These are phyloP conservation scores for Zaprionus vittiger DNA, from an alignment of 1,140 invertebrate species.

Conservation along the genomic window DNA sequence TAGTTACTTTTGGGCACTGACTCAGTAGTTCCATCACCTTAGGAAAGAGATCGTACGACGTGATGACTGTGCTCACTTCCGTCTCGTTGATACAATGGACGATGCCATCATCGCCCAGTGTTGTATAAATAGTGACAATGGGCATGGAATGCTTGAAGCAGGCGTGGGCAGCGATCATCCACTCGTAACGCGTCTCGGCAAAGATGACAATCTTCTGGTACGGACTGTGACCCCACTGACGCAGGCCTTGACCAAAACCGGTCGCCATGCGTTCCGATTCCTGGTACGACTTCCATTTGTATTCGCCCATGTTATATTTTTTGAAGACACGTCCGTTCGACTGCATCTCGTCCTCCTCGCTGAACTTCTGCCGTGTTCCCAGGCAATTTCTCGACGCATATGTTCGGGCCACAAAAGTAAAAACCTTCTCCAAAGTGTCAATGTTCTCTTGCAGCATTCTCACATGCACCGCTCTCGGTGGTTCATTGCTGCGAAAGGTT, in stretches of 20 bases:
- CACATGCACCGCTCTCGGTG: constrained; percentile 88
- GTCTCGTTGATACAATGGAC: constrained; percentile 98
- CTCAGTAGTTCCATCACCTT: constrained; percentile 94
- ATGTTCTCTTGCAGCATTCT: constrained; percentile 90
- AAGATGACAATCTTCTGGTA: constrained; percentile 95
- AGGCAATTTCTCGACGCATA: constrained; percentile 91
- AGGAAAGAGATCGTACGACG: constrained; percentile 93
- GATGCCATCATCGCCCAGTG: constrained; percentile 97
- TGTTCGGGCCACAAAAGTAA: constrained; percentile 90
- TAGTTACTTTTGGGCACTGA: constrained; percentile 89
- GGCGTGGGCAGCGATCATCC: constrained; percentile 97
- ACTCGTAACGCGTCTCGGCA: constrained; percentile 98
- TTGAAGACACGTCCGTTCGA: constrained; percentile 97
- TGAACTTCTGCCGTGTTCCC: constrained; percentile 95
- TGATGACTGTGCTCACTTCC: constrained; percentile 95
- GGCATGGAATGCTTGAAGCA: constrained; percentile 97
- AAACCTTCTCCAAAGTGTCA: constrained; percentile 94
- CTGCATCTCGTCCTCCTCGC: constrained; percentile 97
- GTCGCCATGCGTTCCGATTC: constrained; percentile 91
- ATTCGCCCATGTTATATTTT: constrained; percentile 97
- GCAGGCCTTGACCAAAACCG: constrained; percentile 92
- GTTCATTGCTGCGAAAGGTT: constrained; percentile 89
- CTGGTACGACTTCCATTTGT: constrained; percentile 94
- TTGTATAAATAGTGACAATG: constrained; percentile 98
- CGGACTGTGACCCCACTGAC: constrained; percentile 88